A percentile compares a stretch with the other conserved stretches of the same genome.
phyloP scores from a whole-genome alignment of 2,113 vertebrate genomes.

The Syngnathus typhle region DNA sequence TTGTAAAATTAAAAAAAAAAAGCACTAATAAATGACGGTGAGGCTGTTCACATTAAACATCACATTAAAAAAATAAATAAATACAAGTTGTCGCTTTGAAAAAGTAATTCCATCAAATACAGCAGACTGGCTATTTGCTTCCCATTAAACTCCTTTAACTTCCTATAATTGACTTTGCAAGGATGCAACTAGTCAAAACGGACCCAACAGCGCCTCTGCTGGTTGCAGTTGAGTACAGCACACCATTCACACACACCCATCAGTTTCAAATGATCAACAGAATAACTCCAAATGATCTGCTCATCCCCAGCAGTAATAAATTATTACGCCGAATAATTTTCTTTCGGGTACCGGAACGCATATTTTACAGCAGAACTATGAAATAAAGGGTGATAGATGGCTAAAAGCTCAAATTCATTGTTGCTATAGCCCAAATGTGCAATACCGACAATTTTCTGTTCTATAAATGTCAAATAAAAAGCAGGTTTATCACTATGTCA shows the following conservation, averaged over 20 bases:
- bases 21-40: no score
- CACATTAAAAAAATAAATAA: not conserved
- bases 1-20: not conserved
- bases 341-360: not conserved
- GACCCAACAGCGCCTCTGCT: not conserved
- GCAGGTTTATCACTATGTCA: conserved; percentile 37
- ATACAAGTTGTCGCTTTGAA: not conserved
- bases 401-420: conserved; percentile 24
- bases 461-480: conserved; percentile 29
- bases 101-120: not conserved
- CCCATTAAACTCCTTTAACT: not conserved
- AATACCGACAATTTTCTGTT: conserved; percentile 44
- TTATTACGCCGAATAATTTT: not conserved
- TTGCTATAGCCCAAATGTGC: conserved; percentile 45
- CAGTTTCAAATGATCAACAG: not conserved
- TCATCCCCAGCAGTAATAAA: not conserved
- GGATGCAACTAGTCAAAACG: not conserved
- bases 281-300: not conserved
- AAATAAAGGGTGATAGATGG: conserved; percentile 3
- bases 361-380: conserved; percentile 26
- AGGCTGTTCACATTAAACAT: not conserved
- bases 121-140: no score
- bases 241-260: not conserved
- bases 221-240: not conserved
- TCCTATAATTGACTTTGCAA: not conserved